phyloP scores from a whole-genome alignment of 2,888 invertebrate genomes.

The Drosophila anceps region DNA sequence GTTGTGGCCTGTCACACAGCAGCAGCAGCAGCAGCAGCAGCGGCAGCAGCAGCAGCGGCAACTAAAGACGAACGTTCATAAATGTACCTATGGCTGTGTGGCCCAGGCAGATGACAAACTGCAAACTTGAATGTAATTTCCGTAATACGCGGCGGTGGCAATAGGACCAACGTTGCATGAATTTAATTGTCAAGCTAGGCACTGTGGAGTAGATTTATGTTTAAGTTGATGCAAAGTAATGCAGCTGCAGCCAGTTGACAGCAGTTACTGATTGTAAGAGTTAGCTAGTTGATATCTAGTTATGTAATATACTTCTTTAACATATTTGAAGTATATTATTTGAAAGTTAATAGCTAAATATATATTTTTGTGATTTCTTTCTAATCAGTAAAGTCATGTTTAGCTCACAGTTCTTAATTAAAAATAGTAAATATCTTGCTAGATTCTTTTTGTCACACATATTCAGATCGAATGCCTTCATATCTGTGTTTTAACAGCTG shows the following conservation, averaged over 20 bases:
- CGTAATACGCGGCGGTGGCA: conserved; percentile 63
- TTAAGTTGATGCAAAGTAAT: neutral
- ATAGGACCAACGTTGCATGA: conserved; percentile 67
- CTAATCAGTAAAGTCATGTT: too few species aligned
- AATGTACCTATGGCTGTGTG: conserved; percentile 15
- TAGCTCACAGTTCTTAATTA: too few species aligned
- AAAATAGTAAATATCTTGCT: too few species aligned
- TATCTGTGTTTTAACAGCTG: too few species aligned
- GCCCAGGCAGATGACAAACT: conserved; percentile 32
- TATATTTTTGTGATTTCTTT: too few species aligned
- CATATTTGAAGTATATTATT: too few species aligned
- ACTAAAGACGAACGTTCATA: conserved; percentile 8
- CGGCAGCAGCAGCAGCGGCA: neutral
- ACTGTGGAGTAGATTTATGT: neutral
- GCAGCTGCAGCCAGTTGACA: neutral
- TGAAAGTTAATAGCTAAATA: too few species aligned
- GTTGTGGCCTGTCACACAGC: neutral
- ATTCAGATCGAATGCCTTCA: too few species aligned
- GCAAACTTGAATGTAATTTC: conserved; percentile 76
- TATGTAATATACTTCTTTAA: too few species aligned
- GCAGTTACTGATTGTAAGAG: neutral
- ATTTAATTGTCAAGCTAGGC: conserved; percentile 74
- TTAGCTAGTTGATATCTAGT: too few species aligned
- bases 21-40: neutral
- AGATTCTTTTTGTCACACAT: too few species aligned